phyloP scores from a whole-genome alignment of 2,113 vertebrate genomes.

The Mirounga angustirostris region DNA sequence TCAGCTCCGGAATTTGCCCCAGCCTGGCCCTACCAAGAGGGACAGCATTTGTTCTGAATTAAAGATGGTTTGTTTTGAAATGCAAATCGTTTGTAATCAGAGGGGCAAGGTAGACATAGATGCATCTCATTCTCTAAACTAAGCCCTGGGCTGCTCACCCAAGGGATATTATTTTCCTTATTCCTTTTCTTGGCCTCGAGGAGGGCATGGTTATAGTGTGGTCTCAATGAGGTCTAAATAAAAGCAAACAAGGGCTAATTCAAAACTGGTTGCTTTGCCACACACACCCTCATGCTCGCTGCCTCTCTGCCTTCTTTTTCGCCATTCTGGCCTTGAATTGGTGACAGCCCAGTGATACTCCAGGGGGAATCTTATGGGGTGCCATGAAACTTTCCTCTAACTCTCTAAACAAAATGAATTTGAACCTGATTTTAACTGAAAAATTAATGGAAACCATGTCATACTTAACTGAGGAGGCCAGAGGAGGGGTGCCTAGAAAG shows the following conservation, averaged over 20 bases:
- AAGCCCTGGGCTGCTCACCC: conserved; percentile 68
- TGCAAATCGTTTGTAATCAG: conserved; percentile 84
- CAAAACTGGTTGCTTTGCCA: conserved; percentile 73
- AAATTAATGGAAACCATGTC: conserved; percentile 51
- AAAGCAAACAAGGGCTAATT: conserved; percentile 87
- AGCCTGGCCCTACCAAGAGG: neutral
- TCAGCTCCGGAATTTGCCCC: neutral
- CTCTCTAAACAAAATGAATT: conserved; percentile 67
- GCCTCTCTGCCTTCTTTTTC: conserved; percentile 44
- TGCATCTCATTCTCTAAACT: conserved; percentile 66
- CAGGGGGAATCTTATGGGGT: neutral
- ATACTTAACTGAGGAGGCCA: neutral
- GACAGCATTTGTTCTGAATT: conserved; percentile 84
- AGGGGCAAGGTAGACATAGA: conserved; percentile 82
- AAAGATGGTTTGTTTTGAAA: conserved; percentile 85
- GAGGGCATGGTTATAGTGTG: conserved; percentile 79
- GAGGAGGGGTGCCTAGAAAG: neutral
- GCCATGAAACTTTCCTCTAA: conserved; percentile 47
- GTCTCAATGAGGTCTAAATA: conserved; percentile 84
- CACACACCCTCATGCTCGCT: neutral
- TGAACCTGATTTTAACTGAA: conserved; percentile 63
- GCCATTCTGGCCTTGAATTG: conserved; percentile 21
- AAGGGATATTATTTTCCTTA: conserved; percentile 62
- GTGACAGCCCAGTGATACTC: neutral
- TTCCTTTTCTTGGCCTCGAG: conserved; percentile 69